Conservation (phyloP, 2,113 vertebrate genomes). For the Heteronetta atricapilla region DNA sequence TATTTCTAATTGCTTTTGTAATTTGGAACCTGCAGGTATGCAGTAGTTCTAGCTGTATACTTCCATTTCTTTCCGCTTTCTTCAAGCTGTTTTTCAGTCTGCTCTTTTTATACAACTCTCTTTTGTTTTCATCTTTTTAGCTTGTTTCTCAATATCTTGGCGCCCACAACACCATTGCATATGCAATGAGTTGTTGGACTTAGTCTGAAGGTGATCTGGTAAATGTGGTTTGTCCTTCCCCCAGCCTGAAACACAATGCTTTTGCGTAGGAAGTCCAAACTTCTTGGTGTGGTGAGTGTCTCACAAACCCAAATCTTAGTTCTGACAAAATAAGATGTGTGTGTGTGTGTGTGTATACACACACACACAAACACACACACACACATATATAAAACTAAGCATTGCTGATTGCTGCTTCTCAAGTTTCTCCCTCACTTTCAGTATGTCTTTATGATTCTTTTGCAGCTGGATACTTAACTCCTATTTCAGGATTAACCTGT, state of each 20-base stretch:
- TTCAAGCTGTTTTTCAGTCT: neutral
- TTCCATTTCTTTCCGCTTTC: neutral
- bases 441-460: neutral
- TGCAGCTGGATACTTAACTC: neutral
- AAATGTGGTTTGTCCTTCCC: neutral
- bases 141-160: neutral
- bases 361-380: too few relatives aligned
- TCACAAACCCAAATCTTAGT: neutral
- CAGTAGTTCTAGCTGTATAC: neutral
- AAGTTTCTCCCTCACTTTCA: neutral
- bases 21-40: neutral
- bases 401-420: neutral
- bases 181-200: neutral
- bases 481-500: neutral
- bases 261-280: neutral
- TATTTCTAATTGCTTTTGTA: neutral
- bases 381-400: neutral
- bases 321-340: neutral
- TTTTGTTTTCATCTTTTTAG: neutral
- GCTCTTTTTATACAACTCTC: neutral
- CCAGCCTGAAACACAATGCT: neutral
- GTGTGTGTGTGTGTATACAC: too few relatives aligned
- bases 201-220: neutral
- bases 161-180: neutral
- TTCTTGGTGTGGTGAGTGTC: neutral